Conservation (phyloP, 2,113 vertebrate species). For the Oreotragus oreotragus region DNA sequence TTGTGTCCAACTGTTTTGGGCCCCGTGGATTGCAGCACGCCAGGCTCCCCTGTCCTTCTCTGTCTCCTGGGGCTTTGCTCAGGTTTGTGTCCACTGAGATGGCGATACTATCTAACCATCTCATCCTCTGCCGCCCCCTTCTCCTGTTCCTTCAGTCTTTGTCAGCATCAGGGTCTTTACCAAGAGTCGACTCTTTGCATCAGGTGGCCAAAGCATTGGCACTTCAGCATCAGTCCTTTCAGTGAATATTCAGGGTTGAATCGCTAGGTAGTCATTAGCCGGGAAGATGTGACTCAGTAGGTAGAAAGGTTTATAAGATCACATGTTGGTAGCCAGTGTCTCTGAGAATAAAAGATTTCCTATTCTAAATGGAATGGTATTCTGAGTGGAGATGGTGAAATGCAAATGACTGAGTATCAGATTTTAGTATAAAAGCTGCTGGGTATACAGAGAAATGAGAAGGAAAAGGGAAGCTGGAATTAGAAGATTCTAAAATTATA, state of each 20-base stretch:
- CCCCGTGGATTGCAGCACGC: accelerated
- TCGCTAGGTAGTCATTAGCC: not conserved
- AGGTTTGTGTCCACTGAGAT: not conserved
- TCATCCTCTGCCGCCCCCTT: not conserved
- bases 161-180: not conserved
- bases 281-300: not conserved
- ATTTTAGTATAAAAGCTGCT: not conserved
- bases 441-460: not conserved
- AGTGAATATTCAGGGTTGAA: not conserved
- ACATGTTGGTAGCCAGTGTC: not conserved
- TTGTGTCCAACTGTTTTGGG: not conserved
- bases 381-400: not conserved
- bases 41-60: not conserved
- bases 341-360: not conserved
- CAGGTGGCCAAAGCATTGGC: not conserved
- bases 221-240: not conserved
- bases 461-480: not conserved
- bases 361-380: not conserved
- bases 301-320: not conserved
- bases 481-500: not conserved
- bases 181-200: not conserved
- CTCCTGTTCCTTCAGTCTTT: not conserved
- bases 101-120: not conserved
- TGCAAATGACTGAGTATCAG: not conserved
- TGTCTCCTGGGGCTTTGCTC: not conserved